Conservation (phyloP, 2,797 vertebrate genomes). For the Champsocephalus gunnari region DNA sequence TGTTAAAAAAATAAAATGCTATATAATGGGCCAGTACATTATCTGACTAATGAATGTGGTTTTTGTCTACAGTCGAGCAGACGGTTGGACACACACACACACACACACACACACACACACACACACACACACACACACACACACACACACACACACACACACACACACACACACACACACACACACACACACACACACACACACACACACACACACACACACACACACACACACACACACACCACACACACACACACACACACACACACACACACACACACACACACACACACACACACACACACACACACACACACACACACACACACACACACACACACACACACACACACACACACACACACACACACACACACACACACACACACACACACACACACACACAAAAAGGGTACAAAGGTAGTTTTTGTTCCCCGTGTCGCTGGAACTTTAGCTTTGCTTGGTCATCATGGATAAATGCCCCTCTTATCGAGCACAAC, state of each 20-base stretch:
- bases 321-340: no score
- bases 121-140: no score
- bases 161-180: no score
- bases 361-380: conserved; percentile 15
- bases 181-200: not conserved
- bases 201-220: no score
- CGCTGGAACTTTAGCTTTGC: conserved; percentile 72
- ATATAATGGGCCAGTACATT: conserved; percentile 56
- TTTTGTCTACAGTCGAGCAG: conserved; percentile 60
- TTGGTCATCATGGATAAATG: conserved; percentile 81
- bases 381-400: conserved; percentile 39
- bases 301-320: not conserved
- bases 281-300: no score
- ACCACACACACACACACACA: no score
- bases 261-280: not conserved
- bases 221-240: not conserved
- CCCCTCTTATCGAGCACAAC: conserved; percentile 76
- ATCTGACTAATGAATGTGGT: conserved; percentile 62
- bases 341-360: no score
- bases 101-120: not conserved
- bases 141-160: not conserved
- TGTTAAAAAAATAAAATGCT: not conserved
- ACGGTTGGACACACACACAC: not conserved
- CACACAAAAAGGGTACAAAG: conserved; percentile 70
- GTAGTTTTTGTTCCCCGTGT: conserved; percentile 78